Evolutionary conservation across 2,113 vertebrate genomes (phyloP), one percentile per base, ranked within the genome.

Genomic region (Megatriorchis doriae): DNA sequence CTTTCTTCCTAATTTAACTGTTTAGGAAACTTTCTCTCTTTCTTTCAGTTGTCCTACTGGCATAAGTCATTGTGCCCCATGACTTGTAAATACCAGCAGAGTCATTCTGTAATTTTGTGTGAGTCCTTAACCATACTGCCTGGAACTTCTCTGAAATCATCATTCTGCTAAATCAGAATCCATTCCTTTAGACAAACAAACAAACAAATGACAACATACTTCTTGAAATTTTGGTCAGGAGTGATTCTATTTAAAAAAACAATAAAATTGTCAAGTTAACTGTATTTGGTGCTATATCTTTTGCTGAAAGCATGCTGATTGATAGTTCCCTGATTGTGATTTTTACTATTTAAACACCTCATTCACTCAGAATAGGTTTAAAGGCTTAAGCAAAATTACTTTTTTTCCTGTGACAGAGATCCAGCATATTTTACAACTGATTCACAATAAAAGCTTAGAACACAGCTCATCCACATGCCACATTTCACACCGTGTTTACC

Each of bases 261-360:
- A n/a, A 16, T 16, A 36, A 53, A 83, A 65, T 47, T 75, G 7
- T 81, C 55, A 87, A 67, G 52, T 53, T 94, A 88, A 88, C 40
- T 66, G 43, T 70, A 95, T 87, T 95, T 93, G 17, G 16, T 93
- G 32, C 34, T 75, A 42, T 70, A 55, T 71, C 5, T 89, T 58
- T 96, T 75, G 53, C 62, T 79, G 68, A 97, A 97, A 96, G 55
- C 61, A 42, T 70, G 21, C 19, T 93, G 96, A 96, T 70, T 91
- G 70, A 96, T 92, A 88, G 52, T 55, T 92, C 56, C 47, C 63
- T 72, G 31, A 96, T 96, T 88, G 71, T 81, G 86, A 74, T 92
- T 97, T 97, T 97, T 95, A 94, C 85, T 95, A 75, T 83, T 96
- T 94, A 96, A 97, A 93, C 58, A 96, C 13, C 48, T 97, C 73